Evolutionary conservation across 2,113 vertebrate species (phyloP).

Genomic region (Tupaia chinensis): DNA sequence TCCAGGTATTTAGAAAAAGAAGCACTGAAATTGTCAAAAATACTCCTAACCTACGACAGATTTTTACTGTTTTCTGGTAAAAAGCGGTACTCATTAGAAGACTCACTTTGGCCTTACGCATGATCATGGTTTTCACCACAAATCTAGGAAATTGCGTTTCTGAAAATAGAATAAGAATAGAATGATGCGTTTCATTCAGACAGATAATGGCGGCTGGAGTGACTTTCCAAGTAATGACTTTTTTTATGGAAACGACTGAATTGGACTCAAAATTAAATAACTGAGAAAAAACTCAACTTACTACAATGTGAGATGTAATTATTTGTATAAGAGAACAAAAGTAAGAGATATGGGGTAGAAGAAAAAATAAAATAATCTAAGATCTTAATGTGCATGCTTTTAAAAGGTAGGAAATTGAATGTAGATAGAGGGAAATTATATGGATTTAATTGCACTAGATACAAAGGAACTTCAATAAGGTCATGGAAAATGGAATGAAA

Average conservation of each 20-base stretch:
- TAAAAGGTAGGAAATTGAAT: neutral
- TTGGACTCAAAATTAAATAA: neutral
- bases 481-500: too few relatives aligned
- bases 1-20: neutral
- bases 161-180: slow-evolving; percentile 53
- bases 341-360: neutral
- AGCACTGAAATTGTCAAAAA: slow-evolving; percentile 48
- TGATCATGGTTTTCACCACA: slow-evolving; percentile 48
- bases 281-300: neutral
- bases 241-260: slow-evolving; percentile 45
- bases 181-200: slow-evolving; percentile 6
- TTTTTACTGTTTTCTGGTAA: neutral
- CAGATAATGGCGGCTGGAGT: neutral
- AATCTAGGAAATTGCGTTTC: slow-evolving; percentile 52
- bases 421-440: neutral
- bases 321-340: slow-evolving; percentile 32
- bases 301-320: neutral
- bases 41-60: slow-evolving; percentile 46
- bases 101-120: neutral
- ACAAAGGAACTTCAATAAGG: too few relatives aligned
- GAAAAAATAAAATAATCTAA: neutral
- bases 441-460: neutral
- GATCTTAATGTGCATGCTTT: neutral
- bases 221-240: slow-evolving; percentile 14
- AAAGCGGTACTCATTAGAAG: neutral